Percentiles rank a stretch among this genome's conserved stretches.
Evolutionary conservation across 1,140 invertebrate species (phyloP).

Genomic region (Panulirus ornatus): DNA sequence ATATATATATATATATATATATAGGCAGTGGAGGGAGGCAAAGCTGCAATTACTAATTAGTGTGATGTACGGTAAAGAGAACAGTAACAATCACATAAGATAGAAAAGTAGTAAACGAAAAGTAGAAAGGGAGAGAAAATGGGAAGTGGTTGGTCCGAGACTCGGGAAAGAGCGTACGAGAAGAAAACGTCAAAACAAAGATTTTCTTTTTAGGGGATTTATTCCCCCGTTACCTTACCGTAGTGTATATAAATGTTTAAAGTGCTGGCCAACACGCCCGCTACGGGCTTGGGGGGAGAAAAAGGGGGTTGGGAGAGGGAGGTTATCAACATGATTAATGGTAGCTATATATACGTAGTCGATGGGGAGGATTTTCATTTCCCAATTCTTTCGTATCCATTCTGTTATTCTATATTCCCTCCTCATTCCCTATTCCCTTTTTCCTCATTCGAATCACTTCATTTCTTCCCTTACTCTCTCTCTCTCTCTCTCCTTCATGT

Average conservation of each 20-base stretch:
- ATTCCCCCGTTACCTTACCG: not conserved
- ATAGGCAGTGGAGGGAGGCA: not conserved
- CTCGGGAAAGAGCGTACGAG: not conserved
- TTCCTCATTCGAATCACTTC: not conserved
- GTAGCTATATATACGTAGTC: constrained; percentile 10
- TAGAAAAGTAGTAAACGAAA: constrained; percentile 9
- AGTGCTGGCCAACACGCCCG: not conserved
- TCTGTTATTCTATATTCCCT: too few species aligned
- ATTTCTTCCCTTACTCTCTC: not conserved
- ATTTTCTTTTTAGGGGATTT: not conserved
- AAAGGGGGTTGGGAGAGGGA: not conserved
- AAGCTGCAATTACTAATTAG: too few species aligned
- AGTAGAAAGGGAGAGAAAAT: not conserved
- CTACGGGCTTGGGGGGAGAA: not conserved
- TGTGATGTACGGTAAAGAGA: too few species aligned
- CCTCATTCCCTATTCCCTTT: not conserved
- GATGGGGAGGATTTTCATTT: not conserved
- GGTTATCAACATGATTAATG: constrained; percentile 13
- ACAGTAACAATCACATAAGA: not conserved
- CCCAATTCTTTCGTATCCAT: not conserved
- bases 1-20: too few species aligned
- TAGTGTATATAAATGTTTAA: not conserved
- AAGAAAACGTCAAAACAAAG: not conserved
- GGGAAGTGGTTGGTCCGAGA: not conserved
- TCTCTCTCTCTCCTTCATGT: not conserved